Evolutionary conservation across 2,888 invertebrate species (phyloP).

Genomic region (Entomobrya proxima): DNA sequence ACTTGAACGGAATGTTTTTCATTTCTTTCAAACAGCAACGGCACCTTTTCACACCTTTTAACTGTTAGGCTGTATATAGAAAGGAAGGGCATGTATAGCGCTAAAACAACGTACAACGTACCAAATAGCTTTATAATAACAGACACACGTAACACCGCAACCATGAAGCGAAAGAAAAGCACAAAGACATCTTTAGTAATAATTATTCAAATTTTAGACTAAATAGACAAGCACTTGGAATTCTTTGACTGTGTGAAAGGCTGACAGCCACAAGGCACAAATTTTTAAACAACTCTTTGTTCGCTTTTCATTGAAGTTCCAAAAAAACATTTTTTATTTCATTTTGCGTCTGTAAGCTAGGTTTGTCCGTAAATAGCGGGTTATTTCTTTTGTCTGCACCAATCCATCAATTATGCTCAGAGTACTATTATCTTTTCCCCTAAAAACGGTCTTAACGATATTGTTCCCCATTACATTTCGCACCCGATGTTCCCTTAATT

Average conservation of each 20-base stretch:
- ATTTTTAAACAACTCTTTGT: no score
- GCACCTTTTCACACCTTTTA: slow-evolving; percentile 45
- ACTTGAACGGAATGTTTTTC: not conserved
- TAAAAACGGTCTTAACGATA: not conserved
- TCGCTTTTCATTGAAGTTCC: no score
- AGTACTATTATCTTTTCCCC: not conserved
- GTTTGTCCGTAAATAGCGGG: not conserved
- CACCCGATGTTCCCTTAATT: not conserved
- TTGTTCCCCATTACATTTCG: not conserved
- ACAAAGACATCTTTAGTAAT: not conserved
- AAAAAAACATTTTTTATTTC: no score
- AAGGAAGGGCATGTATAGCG: no score
- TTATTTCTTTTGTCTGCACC: not conserved
- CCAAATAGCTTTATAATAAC: no score
- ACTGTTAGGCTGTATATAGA: not conserved
- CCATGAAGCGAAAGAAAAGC: slow-evolving; percentile 1
- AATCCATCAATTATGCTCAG: not conserved
- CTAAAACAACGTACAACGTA: no score
- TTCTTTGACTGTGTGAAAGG: no score
- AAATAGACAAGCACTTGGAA: no score
- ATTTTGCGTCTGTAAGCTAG: no score
- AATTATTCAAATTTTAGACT: no score
- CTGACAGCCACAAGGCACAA: no score
- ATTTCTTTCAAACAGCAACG: not conserved
- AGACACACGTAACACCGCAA: no score